Evolutionary conservation across 1,140 invertebrate genomes (phyloP).

Genomic region (Phocides pigmalion): DNA sequence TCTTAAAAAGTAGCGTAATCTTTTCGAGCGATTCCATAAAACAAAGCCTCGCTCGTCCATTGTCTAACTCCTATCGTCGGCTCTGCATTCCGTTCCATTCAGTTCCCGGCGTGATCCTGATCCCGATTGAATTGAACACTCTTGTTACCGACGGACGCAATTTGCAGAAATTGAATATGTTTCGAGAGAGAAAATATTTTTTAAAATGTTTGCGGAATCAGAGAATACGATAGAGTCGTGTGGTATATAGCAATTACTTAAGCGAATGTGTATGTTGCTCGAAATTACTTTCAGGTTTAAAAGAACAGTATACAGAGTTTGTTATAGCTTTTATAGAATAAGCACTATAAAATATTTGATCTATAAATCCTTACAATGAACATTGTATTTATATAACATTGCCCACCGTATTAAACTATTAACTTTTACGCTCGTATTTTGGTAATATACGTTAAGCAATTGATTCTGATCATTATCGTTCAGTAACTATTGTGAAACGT

Average conservation of each 20-base stretch:
- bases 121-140: conserved; percentile 18
- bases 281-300: too few species aligned
- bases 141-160: conserved; percentile 9
- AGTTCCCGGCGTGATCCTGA: neutral
- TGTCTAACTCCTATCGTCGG: conserved; percentile 14
- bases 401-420: too few species aligned
- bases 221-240: neutral
- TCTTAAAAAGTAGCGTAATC: neutral
- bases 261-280: too few species aligned
- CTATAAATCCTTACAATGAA: too few species aligned
- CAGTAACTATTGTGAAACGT: too few species aligned
- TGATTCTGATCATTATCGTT: too few species aligned
- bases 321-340: too few species aligned
- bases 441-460: too few species aligned
- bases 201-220: too few species aligned
- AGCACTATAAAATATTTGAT: too few species aligned
- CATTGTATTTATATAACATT: too few species aligned
- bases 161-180: conserved; percentile 13
- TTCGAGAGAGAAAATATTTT: neutral
- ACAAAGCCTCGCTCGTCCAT: conserved; percentile 15
- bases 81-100: conserved; percentile 15
- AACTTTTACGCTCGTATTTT: too few species aligned
- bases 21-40: neutral
- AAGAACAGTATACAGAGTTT: neutral
- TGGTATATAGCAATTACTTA: neutral